Evolutionary conservation across 2,113 vertebrate species (phyloP).

Genomic region (Hippoglossus stenolepis): DNA sequence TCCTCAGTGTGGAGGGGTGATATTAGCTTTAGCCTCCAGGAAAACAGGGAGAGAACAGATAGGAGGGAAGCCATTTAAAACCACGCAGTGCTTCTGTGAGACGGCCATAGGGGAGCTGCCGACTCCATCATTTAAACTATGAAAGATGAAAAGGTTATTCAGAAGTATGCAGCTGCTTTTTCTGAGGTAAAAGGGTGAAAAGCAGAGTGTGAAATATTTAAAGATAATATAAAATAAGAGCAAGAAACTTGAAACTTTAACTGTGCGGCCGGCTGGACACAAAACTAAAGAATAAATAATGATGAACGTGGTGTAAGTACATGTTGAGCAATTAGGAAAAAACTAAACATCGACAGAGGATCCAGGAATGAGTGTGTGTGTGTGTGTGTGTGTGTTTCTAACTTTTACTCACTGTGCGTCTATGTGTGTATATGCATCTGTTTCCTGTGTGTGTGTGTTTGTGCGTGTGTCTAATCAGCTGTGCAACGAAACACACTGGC

Average conservation of each 20-base stretch:
- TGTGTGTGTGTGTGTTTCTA: constrained; percentile 10
- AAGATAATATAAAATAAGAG: too few species aligned
- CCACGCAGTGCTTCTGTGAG: not conserved
- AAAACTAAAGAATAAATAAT: not conserved
- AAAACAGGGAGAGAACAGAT: constrained; percentile 9
- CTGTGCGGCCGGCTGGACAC: too few species aligned
- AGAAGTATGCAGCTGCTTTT: not conserved
- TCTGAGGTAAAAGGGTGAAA: not conserved
- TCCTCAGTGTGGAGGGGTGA: constrained; percentile 27
- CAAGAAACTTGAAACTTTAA: too few species aligned
- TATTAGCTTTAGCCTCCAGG: constrained; percentile 19
- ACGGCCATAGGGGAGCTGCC: not conserved
- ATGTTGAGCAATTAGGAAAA: not conserved
- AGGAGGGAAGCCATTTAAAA: constrained; percentile 30
- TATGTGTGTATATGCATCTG: not conserved
- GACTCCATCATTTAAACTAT: not conserved
- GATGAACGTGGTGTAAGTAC: too few species aligned
- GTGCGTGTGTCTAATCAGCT: constrained; percentile 55
- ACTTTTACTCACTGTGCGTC: too few species aligned
- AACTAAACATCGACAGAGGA: not conserved
- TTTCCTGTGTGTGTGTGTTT: constrained; percentile 16
- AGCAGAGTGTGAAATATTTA: not conserved
- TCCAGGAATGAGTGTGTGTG: not conserved
- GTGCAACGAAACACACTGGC: constrained; percentile 51
- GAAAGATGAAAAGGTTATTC: not conserved